phyloP scores from a whole-genome alignment of 2,113 vertebrate genomes.

The Tupaia tana region DNA sequence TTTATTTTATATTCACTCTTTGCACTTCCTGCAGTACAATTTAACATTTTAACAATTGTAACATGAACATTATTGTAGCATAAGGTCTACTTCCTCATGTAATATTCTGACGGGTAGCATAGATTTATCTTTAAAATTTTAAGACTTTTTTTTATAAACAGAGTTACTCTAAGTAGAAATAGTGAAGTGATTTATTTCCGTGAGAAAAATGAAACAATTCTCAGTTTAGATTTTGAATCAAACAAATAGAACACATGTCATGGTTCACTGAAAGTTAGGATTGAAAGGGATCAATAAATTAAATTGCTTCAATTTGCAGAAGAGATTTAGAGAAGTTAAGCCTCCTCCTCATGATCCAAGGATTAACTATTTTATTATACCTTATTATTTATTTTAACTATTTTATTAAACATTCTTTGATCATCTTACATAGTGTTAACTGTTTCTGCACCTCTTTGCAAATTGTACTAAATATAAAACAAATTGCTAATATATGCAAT shows the following conservation, averaged over 20 bases:
- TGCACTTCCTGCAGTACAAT: background rate
- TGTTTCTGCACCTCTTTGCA: background rate
- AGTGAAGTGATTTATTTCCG: conserved; percentile 34
- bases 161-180: background rate
- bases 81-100: background rate
- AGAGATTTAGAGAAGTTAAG: background rate
- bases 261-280: background rate
- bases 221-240: conserved; percentile 20
- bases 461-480: background rate
- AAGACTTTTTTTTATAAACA: conserved; percentile 14
- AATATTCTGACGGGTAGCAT: background rate
- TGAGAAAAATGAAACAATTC: conserved; percentile 13
- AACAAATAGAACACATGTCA: background rate
- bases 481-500: background rate
- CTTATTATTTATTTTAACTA: background rate
- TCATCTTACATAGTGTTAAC: background rate
- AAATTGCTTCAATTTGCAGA: background rate
- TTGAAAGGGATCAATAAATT: background rate
- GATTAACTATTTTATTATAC: background rate
- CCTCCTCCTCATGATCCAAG: background rate
- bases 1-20: background rate
- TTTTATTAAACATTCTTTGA: background rate
- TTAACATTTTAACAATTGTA: background rate
- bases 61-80: background rate
- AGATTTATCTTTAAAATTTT: conserved; percentile 1